Base-by-base conservation (phyloP, 2,113 vertebrate species). In the Gobiocypris rarus region DNA sequence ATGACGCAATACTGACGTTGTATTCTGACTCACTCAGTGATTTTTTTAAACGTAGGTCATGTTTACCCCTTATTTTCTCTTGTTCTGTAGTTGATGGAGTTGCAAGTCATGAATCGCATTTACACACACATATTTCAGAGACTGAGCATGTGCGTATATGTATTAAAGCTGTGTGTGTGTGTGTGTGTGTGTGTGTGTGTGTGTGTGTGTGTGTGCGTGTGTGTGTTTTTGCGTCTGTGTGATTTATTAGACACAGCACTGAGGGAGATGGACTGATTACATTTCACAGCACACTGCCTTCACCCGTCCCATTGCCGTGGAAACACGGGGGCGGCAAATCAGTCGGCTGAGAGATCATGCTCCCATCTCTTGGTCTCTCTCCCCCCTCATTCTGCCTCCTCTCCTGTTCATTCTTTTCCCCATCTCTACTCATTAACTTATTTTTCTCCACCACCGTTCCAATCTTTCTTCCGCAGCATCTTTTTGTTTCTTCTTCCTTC, bases 91-190 rank as follows among this genome's bases (percentile, higher is more conserved):
- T 28, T 0, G 1, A 22, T 50, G 28, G 61, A 15, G 19, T 50
- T 69, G 63, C 28, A 9, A 81, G 43, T 81, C 79, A 70, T 81
- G 79, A 34, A 50, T 69, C 69, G 61, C 70, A 75, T 83, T 54
- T 83, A 38, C 19, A 5, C 67, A 86, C 84, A 91, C 89, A 91
- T 92, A 87, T 91, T 84, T 86, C 79, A 87, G 38, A 78, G 67
- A 59, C 59, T 75, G 85, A 52, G 54, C 8, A 52, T 78, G 63
- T 58, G 71, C 58, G 76, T 85, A 56, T 77, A 28, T 69, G 58
- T 81, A 54, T 28, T 26, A 63, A 65, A 48, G 38, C n/a, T n/a
- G n/a, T n/a, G n/a, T n/a, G n/a, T n/a, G n/a, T n/a, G n/a, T n/a
- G n/a, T n/a, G n/a, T n/a, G n/a, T n/a, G n/a, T n/a, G n/a, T n/a